These are phyloP conservation scores for Isoperla grammatica DNA, from an alignment of 2,888 invertebrate genomes.

Conservation along the genomic window DNA sequence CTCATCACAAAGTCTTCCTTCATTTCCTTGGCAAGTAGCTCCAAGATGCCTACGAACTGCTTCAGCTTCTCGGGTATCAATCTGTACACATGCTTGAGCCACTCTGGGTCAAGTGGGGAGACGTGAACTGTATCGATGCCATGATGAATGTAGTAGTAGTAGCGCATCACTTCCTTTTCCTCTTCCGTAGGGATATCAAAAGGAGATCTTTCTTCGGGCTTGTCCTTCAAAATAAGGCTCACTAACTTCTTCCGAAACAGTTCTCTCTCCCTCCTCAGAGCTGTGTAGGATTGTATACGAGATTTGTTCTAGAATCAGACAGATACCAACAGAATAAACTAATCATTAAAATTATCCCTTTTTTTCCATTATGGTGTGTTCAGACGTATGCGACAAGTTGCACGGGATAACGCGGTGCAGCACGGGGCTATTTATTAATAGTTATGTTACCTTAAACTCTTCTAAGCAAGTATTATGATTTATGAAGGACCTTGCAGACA, in stretches of 20 bases:
- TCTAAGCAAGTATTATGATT: too few relatives aligned
- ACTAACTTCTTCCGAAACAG: constrained; percentile 76
- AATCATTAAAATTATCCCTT: too few relatives aligned
- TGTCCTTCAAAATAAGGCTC: constrained; percentile 58
- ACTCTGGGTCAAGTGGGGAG: constrained; percentile 70
- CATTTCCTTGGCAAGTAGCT: constrained; percentile 48
- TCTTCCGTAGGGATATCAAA: constrained; percentile 53
- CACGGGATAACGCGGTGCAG: too few relatives aligned
- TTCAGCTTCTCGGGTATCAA: constrained; percentile 44
- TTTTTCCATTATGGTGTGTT: too few relatives aligned
- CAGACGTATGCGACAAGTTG: too few relatives aligned
- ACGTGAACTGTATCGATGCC: constrained; percentile 89
- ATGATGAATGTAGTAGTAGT: constrained; percentile 85
- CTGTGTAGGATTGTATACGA: constrained; percentile 54
- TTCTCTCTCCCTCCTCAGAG: constrained; percentile 68
- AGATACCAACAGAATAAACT: not conserved
- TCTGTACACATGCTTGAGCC: constrained; percentile 51
- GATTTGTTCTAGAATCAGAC: not conserved
- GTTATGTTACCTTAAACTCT: too few relatives aligned
- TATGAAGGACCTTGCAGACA: too few relatives aligned
- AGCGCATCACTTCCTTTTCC: constrained; percentile 67
- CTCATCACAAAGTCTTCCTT: constrained; percentile 48
- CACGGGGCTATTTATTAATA: too few relatives aligned
- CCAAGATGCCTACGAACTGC: constrained; percentile 16
- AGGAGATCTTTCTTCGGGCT: constrained; percentile 43